Evolutionary conservation across 2,113 vertebrate species (phyloP).

Genomic region (Phylloscopus trochilus): DNA sequence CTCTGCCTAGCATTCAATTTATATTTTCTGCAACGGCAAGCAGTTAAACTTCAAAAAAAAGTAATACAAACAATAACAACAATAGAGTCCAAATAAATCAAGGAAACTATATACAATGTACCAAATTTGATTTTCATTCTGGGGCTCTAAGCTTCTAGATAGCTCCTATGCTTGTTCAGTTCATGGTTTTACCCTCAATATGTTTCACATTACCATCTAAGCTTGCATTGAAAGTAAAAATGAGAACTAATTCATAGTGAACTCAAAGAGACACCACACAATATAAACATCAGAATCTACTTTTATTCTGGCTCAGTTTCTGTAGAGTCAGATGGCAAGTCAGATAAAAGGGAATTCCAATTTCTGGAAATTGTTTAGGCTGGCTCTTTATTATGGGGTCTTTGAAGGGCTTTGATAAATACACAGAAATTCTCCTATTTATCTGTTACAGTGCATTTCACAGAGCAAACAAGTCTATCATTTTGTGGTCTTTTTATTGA

Average conservation of each 20-base stretch:
- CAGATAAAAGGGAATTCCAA: not conserved
- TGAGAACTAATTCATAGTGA: not conserved
- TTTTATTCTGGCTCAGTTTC: constrained; percentile 2
- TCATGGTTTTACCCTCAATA: not conserved
- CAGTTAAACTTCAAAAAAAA: not conserved
- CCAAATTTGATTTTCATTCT: not conserved
- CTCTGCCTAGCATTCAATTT: not conserved
- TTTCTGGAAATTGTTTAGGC: constrained; percentile 5
- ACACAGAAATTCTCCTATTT: not conserved
- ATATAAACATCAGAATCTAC: not conserved
- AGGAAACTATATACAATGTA: not conserved
- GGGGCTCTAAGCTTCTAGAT: not conserved
- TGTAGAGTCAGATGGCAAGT: not conserved
- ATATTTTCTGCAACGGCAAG: not conserved
- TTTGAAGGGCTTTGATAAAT: not conserved
- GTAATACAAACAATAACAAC: not conserved
- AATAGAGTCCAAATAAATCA: not conserved
- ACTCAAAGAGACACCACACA: not conserved
- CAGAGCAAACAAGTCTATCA: not conserved
- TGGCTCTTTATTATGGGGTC: not conserved
- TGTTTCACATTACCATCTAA: not conserved
- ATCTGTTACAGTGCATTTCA: not conserved
- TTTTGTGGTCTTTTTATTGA: not conserved
- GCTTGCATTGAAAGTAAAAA: not conserved
- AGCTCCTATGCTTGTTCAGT: not conserved